Conservation (phyloP, 2,888 invertebrate genomes). For the Rotaria magnacalcarata region DNA sequence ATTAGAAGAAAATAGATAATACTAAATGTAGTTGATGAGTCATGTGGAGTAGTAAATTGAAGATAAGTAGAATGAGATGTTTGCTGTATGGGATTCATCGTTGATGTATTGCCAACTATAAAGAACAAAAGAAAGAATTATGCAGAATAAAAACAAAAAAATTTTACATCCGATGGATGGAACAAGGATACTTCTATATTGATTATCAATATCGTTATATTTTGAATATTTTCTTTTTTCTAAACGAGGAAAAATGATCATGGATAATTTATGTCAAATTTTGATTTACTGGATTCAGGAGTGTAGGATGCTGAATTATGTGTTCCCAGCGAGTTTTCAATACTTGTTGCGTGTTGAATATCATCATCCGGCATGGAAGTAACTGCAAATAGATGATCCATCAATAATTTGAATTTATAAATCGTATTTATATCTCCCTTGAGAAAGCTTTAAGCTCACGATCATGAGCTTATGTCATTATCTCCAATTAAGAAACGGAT, state of each 20-base stretch:
- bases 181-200: conserved; percentile 5
- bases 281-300: neutral
- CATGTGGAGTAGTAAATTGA: neutral
- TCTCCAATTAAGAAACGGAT: too few relatives aligned
- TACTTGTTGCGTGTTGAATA: neutral
- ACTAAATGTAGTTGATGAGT: neutral
- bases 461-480: too few relatives aligned
- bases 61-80: neutral
- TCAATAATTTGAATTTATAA: too few relatives aligned
- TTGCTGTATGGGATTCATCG: neutral
- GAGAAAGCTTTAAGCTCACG: too few relatives aligned
- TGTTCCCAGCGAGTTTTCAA: neutral
- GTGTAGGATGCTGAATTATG: neutral
- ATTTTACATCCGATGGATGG: conserved; percentile 14
- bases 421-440: too few relatives aligned
- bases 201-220: neutral
- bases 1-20: neutral
- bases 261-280: too few relatives aligned
- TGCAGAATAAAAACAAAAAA: neutral
- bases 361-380: neutral
- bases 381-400: neutral
- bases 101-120: conserved; percentile 14
- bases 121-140: neutral
- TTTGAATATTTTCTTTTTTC: conserved; percentile 24
- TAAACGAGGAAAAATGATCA: neutral